Evolutionary conservation across 1,140 invertebrate genomes (phyloP), one percentile per base, ranked within the genome.

Genomic region (Calephelis virginiensis): DNA sequence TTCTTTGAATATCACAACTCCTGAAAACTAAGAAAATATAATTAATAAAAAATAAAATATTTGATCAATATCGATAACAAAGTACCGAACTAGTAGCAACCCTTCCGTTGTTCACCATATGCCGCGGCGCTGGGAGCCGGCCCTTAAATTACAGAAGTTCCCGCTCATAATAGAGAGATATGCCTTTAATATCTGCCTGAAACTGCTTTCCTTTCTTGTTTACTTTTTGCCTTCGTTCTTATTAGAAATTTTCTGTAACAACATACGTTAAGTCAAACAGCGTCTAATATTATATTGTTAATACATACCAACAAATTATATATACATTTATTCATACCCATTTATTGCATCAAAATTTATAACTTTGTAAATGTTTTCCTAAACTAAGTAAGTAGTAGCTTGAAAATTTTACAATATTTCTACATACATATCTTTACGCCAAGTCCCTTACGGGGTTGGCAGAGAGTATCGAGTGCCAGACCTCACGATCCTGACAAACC

Each of bases 151-250:
- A 90, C 86, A 83, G 77, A 90, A 89, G 80, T 89, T 89, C 86
- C 82, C 85, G 85, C 86, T 88, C 86, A 89, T 89, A 90, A 89
- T 90, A 88, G 86, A 90, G 87, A 90, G 87, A 90, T 90, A 90
- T 90, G 87, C 85, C 86, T 90, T 90, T 90, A 90, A 90, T 90
- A 90, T 90, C 87, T 87, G 85, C 82, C 84, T 80, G 82, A 78
- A 84, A 86, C 79, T 81, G 80, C 78, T 79, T 77, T 75, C 71
- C 71, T 62, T 71, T 73, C 78, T 75, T 90, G 83, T 90, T 89
- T 89, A 83, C 85, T 89, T 90, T 90, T 89, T 90, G 82, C 81
- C 71, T 76, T 66, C 70, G 77, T 86, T 86, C 81, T 87, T 86
- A 86, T 88, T 87, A 86, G 78, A 85, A 75, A 86, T 75, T 83